Conservation (phyloP, 2,113 vertebrate genomes). For the Barnardius zonarius region DNA sequence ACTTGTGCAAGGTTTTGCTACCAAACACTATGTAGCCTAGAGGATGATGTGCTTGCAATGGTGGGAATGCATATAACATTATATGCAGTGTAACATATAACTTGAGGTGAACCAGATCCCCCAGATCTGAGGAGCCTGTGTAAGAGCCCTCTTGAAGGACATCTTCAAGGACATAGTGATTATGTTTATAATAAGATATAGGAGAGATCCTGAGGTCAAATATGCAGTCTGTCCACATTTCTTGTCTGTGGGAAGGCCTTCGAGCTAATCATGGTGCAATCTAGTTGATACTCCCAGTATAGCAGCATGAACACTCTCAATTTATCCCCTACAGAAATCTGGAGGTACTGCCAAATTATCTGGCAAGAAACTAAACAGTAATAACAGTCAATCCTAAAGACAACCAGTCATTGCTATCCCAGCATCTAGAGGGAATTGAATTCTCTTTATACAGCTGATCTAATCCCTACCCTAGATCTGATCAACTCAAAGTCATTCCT, state of each 20-base stretch:
- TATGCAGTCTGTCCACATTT: constrained; percentile 52
- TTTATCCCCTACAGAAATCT: constrained; percentile 41
- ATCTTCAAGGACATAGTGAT: constrained; percentile 7
- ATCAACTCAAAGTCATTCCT: constrained; percentile 2
- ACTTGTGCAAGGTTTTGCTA: background rate
- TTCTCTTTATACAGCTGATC: background rate
- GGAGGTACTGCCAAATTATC: constrained; percentile 13
- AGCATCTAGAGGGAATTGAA: background rate
- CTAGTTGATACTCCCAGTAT: constrained; percentile 25
- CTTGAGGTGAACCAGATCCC: background rate
- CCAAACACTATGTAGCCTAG: background rate
- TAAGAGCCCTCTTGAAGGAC: constrained; percentile 33
- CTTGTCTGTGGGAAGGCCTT: constrained; percentile 24
- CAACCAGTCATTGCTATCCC: background rate
- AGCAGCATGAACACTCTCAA: background rate
- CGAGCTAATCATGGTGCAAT: constrained; percentile 31
- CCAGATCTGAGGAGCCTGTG: background rate
- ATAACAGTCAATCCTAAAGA: constrained; percentile 18
- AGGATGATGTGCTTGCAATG: background rate
- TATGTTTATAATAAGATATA: constrained; percentile 20
- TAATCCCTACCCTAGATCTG: background rate
- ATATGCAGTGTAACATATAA: fast-evolving
- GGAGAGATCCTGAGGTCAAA: constrained; percentile 50
- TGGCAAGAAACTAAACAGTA: constrained; percentile 30
- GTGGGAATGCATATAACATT: background rate